Base-by-base conservation (phyloP, 2,113 vertebrate genomes). In the Rhea pennata region DNA sequence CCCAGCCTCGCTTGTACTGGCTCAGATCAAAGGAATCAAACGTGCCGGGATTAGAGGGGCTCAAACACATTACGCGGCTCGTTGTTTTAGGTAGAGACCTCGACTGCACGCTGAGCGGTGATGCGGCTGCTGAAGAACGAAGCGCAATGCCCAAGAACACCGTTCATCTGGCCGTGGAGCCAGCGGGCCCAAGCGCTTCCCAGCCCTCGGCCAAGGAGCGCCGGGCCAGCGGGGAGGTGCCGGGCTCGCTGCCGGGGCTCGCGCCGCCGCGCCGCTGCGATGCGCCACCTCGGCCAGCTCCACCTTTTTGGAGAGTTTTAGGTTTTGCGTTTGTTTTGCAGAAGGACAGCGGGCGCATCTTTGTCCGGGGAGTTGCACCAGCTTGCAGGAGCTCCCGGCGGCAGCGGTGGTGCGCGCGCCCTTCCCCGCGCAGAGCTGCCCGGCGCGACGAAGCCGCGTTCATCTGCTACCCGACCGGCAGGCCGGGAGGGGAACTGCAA, bases 401-500 rank as follows among this genome's bases (percentile, higher is more conserved):
- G 9, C 31, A 29, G 20, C 3, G 53, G 15, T 11, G 2, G 6
- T 23, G 39, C 12, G 1, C 8, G 59, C 20, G 4, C 15, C 24
- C 33, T 10, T 22, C 17, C 26, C 20, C 24, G 2, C 0, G 15
- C 10, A 14, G 39, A n/a, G 27, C 39, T 6, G 44, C 44, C 44
- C 15, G 44, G 15, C 15, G 5, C 44, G 44, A 16, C 44, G 14
- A 46, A 15, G 44, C 44, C 14, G 44, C 14, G 16, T 61, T 61
- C 51, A 36, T 24, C 22, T 50, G 46, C 15, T 71, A 50, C 9
- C 33, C 67, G 33, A n/a, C 31, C 46, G 46, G 48, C n/a, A 50
- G 48, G 31, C 3, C 5, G 15, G 72, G 21, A 44, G 39, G 29
- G 16, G 72, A 14, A 21, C 9, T 58, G 39, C 29, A 44, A 75